Evolutionary conservation across 1,140 invertebrate genomes (phyloP).

Genomic region (Acyrthosiphon pisum): DNA sequence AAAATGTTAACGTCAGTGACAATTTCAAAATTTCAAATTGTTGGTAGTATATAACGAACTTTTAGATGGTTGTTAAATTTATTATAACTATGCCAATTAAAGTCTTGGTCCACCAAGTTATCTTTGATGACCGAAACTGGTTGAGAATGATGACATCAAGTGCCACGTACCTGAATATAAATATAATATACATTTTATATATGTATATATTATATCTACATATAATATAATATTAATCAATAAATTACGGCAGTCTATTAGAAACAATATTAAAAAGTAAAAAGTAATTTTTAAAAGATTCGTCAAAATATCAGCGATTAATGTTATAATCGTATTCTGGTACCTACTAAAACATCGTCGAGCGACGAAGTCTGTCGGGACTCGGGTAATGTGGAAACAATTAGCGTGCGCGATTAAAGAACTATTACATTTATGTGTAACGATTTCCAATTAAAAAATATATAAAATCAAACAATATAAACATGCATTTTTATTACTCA

Average conservation of each 20-base stretch:
- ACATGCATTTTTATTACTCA: neutral
- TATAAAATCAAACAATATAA: neutral
- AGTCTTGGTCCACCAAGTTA: slow-evolving; percentile 51
- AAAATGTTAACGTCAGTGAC: neutral
- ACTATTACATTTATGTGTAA: neutral
- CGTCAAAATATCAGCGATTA: neutral
- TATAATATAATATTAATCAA: neutral
- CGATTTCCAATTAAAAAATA: neutral
- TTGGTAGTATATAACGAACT: slow-evolving; percentile 11
- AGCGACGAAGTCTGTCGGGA: neutral
- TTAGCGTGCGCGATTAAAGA: neutral
- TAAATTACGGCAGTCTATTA: neutral
- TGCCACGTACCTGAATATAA: neutral
- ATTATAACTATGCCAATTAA: slow-evolving; percentile 49
- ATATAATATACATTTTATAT: too few relatives aligned
- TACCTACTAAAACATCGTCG: neutral
- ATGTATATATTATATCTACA: neutral
- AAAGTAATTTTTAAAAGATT: neutral
- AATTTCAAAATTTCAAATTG: neutral
- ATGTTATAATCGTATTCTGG: neutral
- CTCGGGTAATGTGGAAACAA: neutral
- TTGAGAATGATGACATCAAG: slow-evolving; percentile 58
- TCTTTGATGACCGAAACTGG: slow-evolving; percentile 55
- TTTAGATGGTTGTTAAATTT: slow-evolving; percentile 46
- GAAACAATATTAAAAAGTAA: neutral